Evolutionary conservation across 2,113 vertebrate genomes (phyloP).

Genomic region (Sitta europaea): DNA sequence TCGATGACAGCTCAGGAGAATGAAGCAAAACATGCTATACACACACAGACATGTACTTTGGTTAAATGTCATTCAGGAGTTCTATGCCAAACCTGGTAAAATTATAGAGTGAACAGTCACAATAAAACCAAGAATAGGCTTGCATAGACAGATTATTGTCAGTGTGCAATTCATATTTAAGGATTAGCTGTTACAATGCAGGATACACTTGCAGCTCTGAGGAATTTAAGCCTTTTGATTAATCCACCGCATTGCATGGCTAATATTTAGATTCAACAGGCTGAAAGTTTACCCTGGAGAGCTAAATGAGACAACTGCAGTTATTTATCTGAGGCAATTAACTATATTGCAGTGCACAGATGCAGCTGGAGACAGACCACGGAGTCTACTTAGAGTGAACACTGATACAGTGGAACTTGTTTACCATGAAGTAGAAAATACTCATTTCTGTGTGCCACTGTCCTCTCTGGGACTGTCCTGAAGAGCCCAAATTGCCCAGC

Average conservation of each 20-base stretch:
- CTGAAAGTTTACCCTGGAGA: constrained; percentile 37
- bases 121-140: constrained; percentile 36
- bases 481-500: background rate
- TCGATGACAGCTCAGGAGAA: constrained; percentile 53
- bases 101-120: constrained; percentile 55
- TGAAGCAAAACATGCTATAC: constrained; percentile 54
- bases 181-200: constrained; percentile 28
- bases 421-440: constrained; percentile 11
- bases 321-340: constrained; percentile 25
- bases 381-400: constrained; percentile 24
- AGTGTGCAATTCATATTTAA: constrained; percentile 27
- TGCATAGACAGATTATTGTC: constrained; percentile 72
- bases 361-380: constrained; percentile 31
- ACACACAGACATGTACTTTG: constrained; percentile 66
- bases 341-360: constrained; percentile 6
- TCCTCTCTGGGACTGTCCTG: background rate
- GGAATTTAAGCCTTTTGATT: background rate
- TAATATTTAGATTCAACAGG: constrained; percentile 5
- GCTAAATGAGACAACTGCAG: constrained; percentile 17
- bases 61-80: constrained; percentile 70
- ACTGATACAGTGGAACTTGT: constrained; percentile 62
- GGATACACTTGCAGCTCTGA: constrained; percentile 15
- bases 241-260: background rate
- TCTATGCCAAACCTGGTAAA: constrained; percentile 65
- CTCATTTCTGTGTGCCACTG: background rate